phyloP scores from a whole-genome alignment of 1,140 invertebrate genomes.

The Phymastichus coffea region DNA sequence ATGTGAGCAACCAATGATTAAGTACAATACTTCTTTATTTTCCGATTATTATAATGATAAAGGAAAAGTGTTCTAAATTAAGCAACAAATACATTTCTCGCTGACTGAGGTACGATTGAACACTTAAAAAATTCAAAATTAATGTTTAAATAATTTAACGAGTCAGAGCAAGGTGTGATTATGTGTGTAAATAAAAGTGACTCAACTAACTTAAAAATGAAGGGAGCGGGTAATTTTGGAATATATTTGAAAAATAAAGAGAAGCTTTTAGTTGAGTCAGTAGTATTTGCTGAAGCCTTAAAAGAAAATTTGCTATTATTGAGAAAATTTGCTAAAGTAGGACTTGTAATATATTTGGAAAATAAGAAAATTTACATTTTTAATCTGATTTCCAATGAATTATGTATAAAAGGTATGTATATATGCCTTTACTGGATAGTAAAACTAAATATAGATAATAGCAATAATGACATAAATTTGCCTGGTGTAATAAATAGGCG shows the following conservation, averaged over 20 bases:
- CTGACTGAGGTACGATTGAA: constrained; percentile 3
- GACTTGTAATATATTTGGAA: constrained; percentile 1
- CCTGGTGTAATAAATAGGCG: not conserved
- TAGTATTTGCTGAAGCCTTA: constrained; percentile 16
- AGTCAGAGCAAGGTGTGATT: no score
- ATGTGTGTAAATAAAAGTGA: no score
- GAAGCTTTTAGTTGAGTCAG: not conserved
- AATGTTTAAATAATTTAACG: no score
- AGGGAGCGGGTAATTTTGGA: constrained; percentile 5
- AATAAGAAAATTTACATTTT: not conserved
- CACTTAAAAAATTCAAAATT: constrained; percentile 16
- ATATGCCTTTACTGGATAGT: not conserved
- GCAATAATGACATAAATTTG: constrained; percentile 12
- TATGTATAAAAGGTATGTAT: not conserved
- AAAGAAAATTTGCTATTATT: constrained; percentile 31
- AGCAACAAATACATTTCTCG: no score
- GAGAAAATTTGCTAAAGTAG: constrained; percentile 27
- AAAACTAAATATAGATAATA: constrained; percentile 23
- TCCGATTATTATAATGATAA: no score
- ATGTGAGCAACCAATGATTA: no score
- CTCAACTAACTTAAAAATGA: not conserved
- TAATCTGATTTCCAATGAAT: not conserved
- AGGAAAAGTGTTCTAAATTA: no score
- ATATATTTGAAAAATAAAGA: constrained; percentile 9
- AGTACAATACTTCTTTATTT: no score